Conservation (phyloP, 2,113 vertebrate genomes). For the Procavia capensis region DNA sequence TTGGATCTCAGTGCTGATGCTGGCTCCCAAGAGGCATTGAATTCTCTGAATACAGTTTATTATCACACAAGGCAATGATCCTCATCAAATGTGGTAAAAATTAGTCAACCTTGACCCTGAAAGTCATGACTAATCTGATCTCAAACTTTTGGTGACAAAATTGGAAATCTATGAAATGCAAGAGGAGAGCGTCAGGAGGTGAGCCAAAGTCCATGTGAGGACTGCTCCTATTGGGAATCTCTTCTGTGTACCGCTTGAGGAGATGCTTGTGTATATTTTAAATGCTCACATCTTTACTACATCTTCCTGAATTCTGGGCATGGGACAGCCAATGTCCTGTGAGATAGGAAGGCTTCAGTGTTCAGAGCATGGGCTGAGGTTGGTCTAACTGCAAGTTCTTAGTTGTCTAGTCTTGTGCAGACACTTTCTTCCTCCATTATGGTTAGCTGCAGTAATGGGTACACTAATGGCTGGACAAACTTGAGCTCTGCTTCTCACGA, state of each 20-base stretch:
- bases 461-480: too few species aligned
- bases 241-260: accelerated
- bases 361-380: not conserved
- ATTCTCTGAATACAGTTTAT: not conserved
- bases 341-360: accelerated
- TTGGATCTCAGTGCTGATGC: not conserved
- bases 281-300: too few species aligned
- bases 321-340: not conserved
- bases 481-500: not conserved
- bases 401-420: not conserved
- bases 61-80: not conserved
- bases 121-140: not conserved
- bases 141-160: not conserved
- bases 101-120: not conserved
- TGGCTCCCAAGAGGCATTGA: not conserved
- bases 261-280: not conserved
- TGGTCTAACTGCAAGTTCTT: too few species aligned
- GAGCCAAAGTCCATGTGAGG: not conserved
- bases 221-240: not conserved
- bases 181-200: not conserved
- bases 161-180: not conserved
- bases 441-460: too few species aligned
- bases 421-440: too few species aligned
- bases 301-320: not conserved
- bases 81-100: not conserved